These are phyloP conservation scores for Phoeniculus purpureus DNA, from an alignment of 2,797 vertebrate species.

Conservation along the genomic window DNA sequence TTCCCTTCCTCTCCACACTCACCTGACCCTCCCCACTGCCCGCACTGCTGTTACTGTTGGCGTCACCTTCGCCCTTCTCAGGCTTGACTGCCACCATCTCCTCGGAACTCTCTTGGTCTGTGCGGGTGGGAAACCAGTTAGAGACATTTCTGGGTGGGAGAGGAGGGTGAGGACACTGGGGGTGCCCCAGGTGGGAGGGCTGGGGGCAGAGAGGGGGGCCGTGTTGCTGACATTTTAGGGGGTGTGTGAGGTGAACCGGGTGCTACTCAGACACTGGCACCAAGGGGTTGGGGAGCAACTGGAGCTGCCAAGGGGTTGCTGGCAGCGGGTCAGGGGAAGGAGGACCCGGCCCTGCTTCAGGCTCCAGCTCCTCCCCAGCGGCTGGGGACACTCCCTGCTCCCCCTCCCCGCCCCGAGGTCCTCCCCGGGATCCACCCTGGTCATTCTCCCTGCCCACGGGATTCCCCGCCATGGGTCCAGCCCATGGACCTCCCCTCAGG, in stretches of 20 bases:
- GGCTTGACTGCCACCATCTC: constrained; percentile 78
- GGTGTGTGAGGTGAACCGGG: not conserved
- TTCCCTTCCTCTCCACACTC: not conserved
- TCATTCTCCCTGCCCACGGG: not conserved
- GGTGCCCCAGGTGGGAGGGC: not conserved
- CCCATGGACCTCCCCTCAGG: not conserved
- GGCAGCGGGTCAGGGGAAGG: not conserved
- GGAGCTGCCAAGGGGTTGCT: constrained; percentile 16
- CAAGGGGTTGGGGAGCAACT: not conserved
- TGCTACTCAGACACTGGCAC: not conserved
- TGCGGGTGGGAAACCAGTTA: not conserved
- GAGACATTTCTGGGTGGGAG: not conserved
- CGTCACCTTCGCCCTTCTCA: constrained; percentile 76
- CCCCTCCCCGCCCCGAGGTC: not conserved
- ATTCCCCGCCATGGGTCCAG: not conserved
- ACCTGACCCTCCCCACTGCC: constrained; percentile 74
- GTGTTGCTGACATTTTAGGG: not conserved
- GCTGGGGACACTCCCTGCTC: constrained; percentile 34
- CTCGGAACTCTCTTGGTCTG: constrained; percentile 79
- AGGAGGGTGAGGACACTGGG: not conserved
- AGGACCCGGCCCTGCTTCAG: not conserved
- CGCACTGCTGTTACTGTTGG: constrained; percentile 70
- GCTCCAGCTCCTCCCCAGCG: constrained; percentile 27
- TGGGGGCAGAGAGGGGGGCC: not conserved
- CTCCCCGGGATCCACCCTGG: not conserved